A percentile compares a stretch with the other conserved stretches of the same genome.
Conservation (phyloP, 2,113 vertebrate species). For the Sphaerodactylus townsendi region DNA sequence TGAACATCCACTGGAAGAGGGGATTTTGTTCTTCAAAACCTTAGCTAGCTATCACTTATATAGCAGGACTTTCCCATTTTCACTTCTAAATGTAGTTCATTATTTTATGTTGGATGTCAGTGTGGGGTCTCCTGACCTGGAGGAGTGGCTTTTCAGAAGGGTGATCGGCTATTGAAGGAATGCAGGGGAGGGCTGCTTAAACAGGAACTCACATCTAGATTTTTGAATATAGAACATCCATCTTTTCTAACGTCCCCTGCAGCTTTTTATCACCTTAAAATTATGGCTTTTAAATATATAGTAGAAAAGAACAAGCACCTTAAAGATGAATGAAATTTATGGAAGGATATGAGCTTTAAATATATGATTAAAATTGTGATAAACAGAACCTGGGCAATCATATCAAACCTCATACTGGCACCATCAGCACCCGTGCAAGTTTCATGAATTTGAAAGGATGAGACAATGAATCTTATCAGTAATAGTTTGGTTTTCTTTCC, state of each 20-base stretch:
- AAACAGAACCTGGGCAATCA: neutral
- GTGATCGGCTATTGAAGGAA: neutral
- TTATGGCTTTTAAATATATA: neutral
- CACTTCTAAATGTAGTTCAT: neutral
- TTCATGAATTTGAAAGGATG: neutral
- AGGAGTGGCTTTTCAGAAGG: neutral
- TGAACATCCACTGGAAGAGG: neutral
- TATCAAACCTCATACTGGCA: neutral
- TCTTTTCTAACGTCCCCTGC: neutral
- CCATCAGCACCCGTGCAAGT: neutral
- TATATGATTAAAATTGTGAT: too few species aligned
- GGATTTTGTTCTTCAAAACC: neutral
- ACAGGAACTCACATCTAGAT: neutral
- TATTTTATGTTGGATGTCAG: neutral
- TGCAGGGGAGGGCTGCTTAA: neutral
- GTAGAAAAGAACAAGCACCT: too few species aligned
- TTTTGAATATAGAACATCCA: neutral
- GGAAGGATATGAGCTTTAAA: neutral
- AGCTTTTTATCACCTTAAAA: neutral
- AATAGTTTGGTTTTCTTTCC: neutral
- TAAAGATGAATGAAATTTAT: too few species aligned
- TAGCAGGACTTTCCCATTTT: neutral
- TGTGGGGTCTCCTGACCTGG: neutral
- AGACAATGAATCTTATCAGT: neutral
- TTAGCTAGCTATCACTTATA: neutral